These are phyloP conservation scores for Tapirus indicus DNA, from an alignment of 2,797 vertebrate species.

Conservation along the genomic window DNA sequence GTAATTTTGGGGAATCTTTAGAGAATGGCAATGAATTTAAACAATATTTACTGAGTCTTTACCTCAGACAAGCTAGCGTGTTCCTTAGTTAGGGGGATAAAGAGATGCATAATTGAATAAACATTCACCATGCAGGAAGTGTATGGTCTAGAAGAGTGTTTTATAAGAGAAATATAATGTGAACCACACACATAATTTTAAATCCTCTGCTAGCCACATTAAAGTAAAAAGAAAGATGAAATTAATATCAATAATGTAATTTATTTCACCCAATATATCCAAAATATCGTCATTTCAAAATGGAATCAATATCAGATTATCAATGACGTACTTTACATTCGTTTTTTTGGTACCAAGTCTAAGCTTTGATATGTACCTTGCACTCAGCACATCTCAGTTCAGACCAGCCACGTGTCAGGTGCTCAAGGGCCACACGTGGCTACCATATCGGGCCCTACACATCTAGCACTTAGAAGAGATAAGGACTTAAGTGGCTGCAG, in stretches of 20 bases:
- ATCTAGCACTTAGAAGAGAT: background rate
- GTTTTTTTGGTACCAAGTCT: background rate
- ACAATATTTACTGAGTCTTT: background rate
- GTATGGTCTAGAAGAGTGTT: background rate
- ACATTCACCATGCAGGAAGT: background rate
- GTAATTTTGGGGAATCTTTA: background rate
- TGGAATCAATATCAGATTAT: background rate
- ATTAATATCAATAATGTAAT: background rate
- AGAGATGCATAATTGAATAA: background rate
- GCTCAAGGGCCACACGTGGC: background rate
- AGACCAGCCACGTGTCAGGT: background rate
- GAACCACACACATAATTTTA: background rate
- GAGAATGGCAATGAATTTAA: slow-evolving; percentile 25
- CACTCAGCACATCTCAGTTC: background rate
- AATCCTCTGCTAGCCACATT: background rate
- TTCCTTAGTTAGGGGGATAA: background rate
- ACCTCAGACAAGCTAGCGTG: background rate
- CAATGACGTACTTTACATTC: background rate
- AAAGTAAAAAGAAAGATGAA: background rate
- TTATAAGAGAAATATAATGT: background rate
- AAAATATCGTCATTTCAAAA: slow-evolving; percentile 30
- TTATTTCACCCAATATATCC: background rate
- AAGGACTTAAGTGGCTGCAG: background rate
- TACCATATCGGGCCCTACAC: no score
- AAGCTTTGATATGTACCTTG: background rate